A percentile compares a stretch with the other conserved stretches of the same genome.
Conservation (phyloP, 1,140 invertebrate species). For the Zeugodacus cucurbitae region DNA sequence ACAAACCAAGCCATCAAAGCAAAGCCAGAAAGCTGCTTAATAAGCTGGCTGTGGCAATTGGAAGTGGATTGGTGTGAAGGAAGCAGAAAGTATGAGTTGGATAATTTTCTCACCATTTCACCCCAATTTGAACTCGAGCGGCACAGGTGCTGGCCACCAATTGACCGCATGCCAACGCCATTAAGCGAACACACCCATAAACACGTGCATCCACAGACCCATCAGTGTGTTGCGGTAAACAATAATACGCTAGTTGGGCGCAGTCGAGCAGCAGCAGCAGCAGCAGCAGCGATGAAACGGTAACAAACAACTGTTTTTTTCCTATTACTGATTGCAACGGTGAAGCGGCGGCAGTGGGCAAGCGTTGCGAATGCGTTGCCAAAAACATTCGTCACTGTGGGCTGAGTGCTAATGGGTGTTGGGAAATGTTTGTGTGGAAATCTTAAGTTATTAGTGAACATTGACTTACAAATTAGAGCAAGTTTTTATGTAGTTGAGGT, state of each 20-base stretch:
- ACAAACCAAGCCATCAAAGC: background rate
- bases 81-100: background rate
- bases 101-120: conserved; percentile 33
- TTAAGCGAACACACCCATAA: background rate
- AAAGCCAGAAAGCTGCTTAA: background rate
- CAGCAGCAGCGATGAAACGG: conserved; percentile 13
- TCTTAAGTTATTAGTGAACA: too few species aligned
- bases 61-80: background rate
- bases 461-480: too few species aligned
- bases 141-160: conserved; percentile 20
- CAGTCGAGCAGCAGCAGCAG: background rate
- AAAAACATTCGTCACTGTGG: background rate
- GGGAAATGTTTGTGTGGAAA: background rate
- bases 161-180: conserved; percentile 16
- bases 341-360: background rate
- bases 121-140: conserved; percentile 35
- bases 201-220: background rate
- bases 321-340: background rate
- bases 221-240: background rate
- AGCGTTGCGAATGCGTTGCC: background rate
- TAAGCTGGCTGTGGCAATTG: background rate
- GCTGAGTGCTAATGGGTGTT: background rate
- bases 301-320: conserved; percentile 20
- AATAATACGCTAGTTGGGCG: conserved; percentile 2
- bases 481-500: too few species aligned